Conservation (phyloP, 35 echinoderm and acorn worm genomes). For the Lytechinus variegatus region DNA sequence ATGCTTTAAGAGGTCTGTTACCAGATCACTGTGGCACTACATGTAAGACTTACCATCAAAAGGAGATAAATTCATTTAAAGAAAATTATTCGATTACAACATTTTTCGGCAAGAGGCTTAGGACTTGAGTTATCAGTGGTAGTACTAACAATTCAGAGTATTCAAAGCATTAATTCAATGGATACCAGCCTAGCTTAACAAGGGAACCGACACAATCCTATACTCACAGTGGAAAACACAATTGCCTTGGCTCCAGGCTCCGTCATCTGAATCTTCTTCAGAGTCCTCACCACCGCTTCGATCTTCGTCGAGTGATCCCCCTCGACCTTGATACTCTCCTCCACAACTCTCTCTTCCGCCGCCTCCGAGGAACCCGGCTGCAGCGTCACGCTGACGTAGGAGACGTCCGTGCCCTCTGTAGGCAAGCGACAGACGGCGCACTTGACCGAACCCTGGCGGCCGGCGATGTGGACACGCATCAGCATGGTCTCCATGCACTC, state of each 20-base stretch:
- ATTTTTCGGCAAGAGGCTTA: too few species aligned
- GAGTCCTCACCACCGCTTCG: conserved; percentile 84
- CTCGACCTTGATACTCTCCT: conserved; percentile 40
- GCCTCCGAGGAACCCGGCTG: background rate
- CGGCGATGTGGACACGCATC: background rate
- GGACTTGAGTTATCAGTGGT: too few species aligned
- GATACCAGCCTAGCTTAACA: background rate
- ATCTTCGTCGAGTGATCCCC: conserved; percentile 93
- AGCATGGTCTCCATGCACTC: conserved; percentile 83
- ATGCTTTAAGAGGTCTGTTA: too few species aligned
- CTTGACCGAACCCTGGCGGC: conserved; percentile 43
- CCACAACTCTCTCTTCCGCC: background rate
- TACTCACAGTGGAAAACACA: conserved; percentile 92
- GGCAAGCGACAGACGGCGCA: conserved; percentile 73
- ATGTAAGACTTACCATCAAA: too few species aligned
- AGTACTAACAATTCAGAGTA: background rate
- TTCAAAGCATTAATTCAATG: background rate
- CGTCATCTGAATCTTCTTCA: conserved; percentile 62
- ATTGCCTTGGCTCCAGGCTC: conserved; percentile 83
- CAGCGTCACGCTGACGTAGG: conserved; percentile 70
- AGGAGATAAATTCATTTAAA: too few species aligned
- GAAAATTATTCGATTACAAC: too few species aligned
- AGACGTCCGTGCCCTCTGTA: conserved; percentile 59
- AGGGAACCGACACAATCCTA: background rate
- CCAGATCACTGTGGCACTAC: too few species aligned